Evolutionary conservation across 2,888 invertebrate genomes (phyloP).

Genomic region (Lycophotia porphyrea): DNA sequence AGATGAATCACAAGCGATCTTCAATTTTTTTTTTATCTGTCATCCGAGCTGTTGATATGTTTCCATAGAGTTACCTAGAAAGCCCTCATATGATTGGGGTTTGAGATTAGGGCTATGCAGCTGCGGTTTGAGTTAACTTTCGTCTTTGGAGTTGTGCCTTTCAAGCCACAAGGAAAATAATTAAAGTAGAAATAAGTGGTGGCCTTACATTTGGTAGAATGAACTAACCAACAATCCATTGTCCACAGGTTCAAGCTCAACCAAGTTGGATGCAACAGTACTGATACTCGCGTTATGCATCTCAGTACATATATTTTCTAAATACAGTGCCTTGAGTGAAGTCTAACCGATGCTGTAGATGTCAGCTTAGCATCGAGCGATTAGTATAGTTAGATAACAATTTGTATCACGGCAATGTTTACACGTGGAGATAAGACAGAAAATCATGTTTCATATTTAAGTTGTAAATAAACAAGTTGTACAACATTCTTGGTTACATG

Average conservation of each 20-base stretch:
- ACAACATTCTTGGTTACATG: neutral
- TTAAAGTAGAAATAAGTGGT: neutral
- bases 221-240: slow-evolving; percentile 55
- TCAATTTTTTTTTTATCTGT: neutral
- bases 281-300: slow-evolving; percentile 72
- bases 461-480: neutral
- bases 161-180: neutral
- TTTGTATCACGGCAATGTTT: slow-evolving; percentile 63
- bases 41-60: neutral
- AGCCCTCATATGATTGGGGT: no score
- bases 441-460: neutral
- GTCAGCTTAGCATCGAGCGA: slow-evolving; percentile 58
- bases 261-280: slow-evolving; percentile 65
- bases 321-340: slow-evolving; percentile 88
- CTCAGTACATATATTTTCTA: slow-evolving; percentile 83
- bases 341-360: slow-evolving; percentile 74
- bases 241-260: slow-evolving; percentile 79
- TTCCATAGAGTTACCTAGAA: neutral
- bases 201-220: neutral
- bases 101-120: neutral
- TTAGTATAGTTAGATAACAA: slow-evolving; percentile 75
- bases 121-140: neutral
- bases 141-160: neutral
- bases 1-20: neutral
- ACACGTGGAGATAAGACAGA: slow-evolving; percentile 38